A percentile compares a stretch with the other conserved stretches of the same genome.
These are phyloP conservation scores for Agrochola litura DNA, from an alignment of 2,888 invertebrate species.

Conservation along the genomic window DNA sequence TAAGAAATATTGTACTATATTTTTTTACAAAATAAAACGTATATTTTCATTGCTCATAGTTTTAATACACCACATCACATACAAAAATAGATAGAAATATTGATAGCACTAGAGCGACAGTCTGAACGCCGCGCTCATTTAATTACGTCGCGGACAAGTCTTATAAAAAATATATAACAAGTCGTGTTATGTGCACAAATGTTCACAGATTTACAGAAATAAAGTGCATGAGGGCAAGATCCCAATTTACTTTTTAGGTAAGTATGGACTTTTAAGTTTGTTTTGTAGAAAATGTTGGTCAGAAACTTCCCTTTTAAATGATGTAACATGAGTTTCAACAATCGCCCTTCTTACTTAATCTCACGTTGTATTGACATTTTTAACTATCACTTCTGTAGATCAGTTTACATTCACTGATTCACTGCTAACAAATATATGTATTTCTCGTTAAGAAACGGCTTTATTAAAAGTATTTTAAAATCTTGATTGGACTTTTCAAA, in stretches of 20 bases:
- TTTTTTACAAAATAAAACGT: slow-evolving; percentile 60
- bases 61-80: slow-evolving; percentile 65
- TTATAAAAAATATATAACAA: slow-evolving; percentile 55
- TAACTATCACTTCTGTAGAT: slow-evolving; percentile 10
- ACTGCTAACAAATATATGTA: slow-evolving; percentile 11
- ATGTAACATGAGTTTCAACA: neutral
- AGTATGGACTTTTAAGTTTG: too few species aligned
- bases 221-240: neutral
- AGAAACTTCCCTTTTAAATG: neutral
- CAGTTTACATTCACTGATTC: slow-evolving; percentile 21
- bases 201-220: slow-evolving; percentile 31
- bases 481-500: slow-evolving; percentile 2
- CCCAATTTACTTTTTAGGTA: neutral
- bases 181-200: slow-evolving; percentile 28
- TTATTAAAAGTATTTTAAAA: slow-evolving; percentile 11
- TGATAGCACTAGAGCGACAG: slow-evolving; percentile 45
- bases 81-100: slow-evolving; percentile 70
- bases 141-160: slow-evolving; percentile 34
- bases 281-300: neutral
- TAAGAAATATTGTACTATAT: slow-evolving; percentile 38
- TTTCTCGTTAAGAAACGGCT: neutral
- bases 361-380: neutral
- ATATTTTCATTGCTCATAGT: slow-evolving; percentile 58
- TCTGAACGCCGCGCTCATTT: slow-evolving; percentile 10
- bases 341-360: neutral